Evolutionary conservation across 2,888 invertebrate species (phyloP), one percentile per base, ranked within the genome.

Genomic region (Sycophila texana): DNA sequence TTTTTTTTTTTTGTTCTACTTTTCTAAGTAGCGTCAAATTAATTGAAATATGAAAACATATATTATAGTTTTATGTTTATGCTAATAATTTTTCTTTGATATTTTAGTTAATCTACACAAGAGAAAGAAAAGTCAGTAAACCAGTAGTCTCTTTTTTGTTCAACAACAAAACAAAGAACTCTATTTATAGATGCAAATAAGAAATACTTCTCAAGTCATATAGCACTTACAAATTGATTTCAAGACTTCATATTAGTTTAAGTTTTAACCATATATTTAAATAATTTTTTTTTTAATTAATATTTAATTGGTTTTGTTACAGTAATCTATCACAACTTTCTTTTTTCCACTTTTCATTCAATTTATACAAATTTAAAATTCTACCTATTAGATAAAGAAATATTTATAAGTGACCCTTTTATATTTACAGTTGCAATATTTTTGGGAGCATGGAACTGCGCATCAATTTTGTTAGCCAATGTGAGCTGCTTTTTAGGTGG

Each of bases 351-450:
- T 39, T 39, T 10, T 39, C 39, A 10, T 10, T 39, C 1, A 39
- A 10, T 39, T 39, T 39, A 39, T 39, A 39, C 39, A 39, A 39
- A 39, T 39, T 39, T 10, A 39, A 10, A 39, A 10, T 10, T 39
- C 39, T 39, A 39, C 10, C 39, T 10, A 39, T 39, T 39, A 39
- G 5, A 10, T 39, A 39, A 1, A 10, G 39, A 39, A 39, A 39
- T 10, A 53, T 53, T 53, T 53, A 13, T 53, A n/a, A n/a, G 7
- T 39, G 0, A 53, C 1, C 53, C 18, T 61, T 70, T 57, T 77
- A 71, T 81, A 26, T 81, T 93, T 94, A 30, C 92, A 97, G 97
- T 97, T 91, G 96, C 96, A 76, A 95, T 97, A 88, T 92, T 96
- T 84, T 92, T 97, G 84, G 97, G 97, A 55, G 92, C 96, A 72